Base-by-base conservation (phyloP, 35 echinoderm and acorn worm genomes). In the Acanthaster planci region DNA sequence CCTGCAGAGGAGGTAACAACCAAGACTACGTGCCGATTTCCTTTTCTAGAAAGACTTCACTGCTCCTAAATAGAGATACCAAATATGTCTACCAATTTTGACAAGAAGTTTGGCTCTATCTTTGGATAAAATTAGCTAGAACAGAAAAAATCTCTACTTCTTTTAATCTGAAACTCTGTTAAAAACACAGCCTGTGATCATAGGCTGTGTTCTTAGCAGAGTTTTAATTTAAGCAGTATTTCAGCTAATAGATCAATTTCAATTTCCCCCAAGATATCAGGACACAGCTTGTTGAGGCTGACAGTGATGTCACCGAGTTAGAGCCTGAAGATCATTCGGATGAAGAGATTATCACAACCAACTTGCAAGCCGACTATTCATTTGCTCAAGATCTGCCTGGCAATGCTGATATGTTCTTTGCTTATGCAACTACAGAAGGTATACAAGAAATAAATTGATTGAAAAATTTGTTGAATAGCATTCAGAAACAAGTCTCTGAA, bases 321-420 rank as follows among this genome's bases (percentile, higher is more conserved):
- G 30, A 51, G 29, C 18, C 79, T 72, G 64, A 72, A 81, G 42
- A 10, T 29, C 51, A 44, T n/a, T 52, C 39, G 5, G 51, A 52
- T 81, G 51, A 44, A 51, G 79, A 81, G 5, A 32, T 14, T 53
- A 5, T 19, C 29, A 47, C 10, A 12, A 47, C 12, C 3, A 47
- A 81, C 26, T 9, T 81, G 15, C 26, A 32, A 51, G 51, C 79
- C 23, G 79, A 81, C 53, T 44, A 55, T 53, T 52, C 40, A 21
- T 81, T 81, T 81, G 79, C 79, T 81, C 42, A 52, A 23, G 79
- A 81, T 51, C 21, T 81, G 26, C 79, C 79, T 10, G 79, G 18
- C 30, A 81, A 81, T 81, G 79, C 79, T 22, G 79, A 81, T 32
- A 81, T 81, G 79, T 52, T 52, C 47, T 81, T 81, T 52, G 79